Evolutionary conservation across 2,888 invertebrate genomes (phyloP), one percentile per base, ranked within the genome.

Genomic region (Ophioninae sp.): DNA sequence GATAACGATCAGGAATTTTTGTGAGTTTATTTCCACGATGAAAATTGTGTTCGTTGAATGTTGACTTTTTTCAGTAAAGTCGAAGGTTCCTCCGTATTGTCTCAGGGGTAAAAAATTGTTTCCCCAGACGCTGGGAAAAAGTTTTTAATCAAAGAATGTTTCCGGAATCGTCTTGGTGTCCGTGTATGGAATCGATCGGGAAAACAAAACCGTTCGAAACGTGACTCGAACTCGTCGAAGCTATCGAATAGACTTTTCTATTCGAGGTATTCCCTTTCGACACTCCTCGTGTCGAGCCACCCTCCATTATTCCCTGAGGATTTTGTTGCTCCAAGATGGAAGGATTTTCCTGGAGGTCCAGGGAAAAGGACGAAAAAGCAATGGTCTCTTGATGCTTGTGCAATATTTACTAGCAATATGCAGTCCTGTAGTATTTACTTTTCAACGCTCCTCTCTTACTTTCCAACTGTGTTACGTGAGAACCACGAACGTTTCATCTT

Each of bases 381-480:
- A 81, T 10, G 75, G 81, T 67, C 10, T n/a, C 67, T 67, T 56
- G 56, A 13, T 69, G 67, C 63, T 79, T 85, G 65, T 81, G 68
- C 69, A 84, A 85, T 84, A 83, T 85, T 84, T 81, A 79, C 80
- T 82, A 79, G 82, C 77, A 84, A 86, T 84, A 85, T 85, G 80
- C 81, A 82, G 83, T 76, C 73, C 73, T 58, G 59, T 67, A 37
- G 59, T 51, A 69, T 58, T 58, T 69, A 61, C 68, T 65, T 41
- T 39, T n/a, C 58, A 30, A 67, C 64, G 44, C 63, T 82, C 69
- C 41, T 67, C 74, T 71, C 77, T 79, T 58, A 81, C 72, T 77
- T 22, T 71, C 56, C 56, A 20, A 30, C 64, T 51, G 20, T 20
- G 41, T 44, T 1, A 44, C 44, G 10, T 5, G 7, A 69, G 30